Base-by-base conservation (phyloP, 2,113 vertebrate genomes). In the Leucosticte australis region DNA sequence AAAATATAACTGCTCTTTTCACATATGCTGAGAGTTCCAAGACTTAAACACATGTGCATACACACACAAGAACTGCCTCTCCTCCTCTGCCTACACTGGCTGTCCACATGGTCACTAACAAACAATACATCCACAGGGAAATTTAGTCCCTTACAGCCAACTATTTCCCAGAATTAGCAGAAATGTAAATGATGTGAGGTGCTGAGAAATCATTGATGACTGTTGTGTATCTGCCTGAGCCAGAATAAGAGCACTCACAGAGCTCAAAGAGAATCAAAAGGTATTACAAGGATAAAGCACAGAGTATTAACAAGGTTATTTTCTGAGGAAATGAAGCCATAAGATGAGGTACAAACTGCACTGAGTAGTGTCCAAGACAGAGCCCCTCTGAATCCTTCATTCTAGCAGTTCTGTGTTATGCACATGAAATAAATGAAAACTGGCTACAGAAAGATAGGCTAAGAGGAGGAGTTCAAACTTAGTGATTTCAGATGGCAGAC, bases 151-250 rank as follows among this genome's bases (percentile, higher is more conserved):
- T 77, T 59, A 31, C 4, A 67, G 33, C 16, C 46, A 83, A 20
- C 79, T 4, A 82, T 13, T 28, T 76, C 28, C 49, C 41, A 84
- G 62, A 95, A 94, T 57, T 42, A 90, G 74, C 41, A 89, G 47
- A 76, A 92, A 42, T 80, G 42, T 81, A 59, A 64, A 27, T 79
- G 67, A 82, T 30, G 15, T 6, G 71, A 57, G 57, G 39, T 73
- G 76, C 78, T 86, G 88, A 95, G 64, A 86, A 97, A 95, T 60
- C 87, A 71, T 11, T 91, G 91, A 93, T 71, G 79, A 60, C 59
- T 71, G 46, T 35, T 71, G 52, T 79, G 65, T 70, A 47, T 60
- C 60, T 74, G 88, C 26, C 23, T 53, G 60, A 94, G 69, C 24
- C 73, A 84, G 35, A 88, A 67, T 47, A 79, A 95, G 91, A 90